These are phyloP conservation scores for Corynorhinus townsendii DNA, from an alignment of 2,113 vertebrate species.

Conservation along the genomic window DNA sequence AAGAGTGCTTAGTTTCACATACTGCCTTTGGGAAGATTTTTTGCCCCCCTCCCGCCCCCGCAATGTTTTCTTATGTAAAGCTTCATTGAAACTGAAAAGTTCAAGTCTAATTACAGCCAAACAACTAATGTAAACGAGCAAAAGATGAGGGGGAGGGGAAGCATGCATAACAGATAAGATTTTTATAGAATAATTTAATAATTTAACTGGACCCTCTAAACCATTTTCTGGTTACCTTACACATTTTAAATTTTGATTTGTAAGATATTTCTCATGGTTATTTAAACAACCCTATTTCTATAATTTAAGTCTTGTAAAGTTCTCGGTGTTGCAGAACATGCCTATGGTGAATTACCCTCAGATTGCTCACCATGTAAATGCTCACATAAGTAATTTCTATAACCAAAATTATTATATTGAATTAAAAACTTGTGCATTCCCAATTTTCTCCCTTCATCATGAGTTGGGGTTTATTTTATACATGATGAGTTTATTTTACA, in stretches of 20 bases:
- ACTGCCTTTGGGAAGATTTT: constrained; percentile 16
- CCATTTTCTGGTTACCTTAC: constrained; percentile 44
- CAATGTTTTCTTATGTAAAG: constrained; percentile 26
- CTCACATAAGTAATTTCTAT: not conserved
- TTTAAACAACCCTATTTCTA: constrained; percentile 26
- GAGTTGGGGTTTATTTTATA: not conserved
- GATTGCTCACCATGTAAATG: not conserved
- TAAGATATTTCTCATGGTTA: constrained; percentile 51
- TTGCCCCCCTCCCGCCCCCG: not conserved
- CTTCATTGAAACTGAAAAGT: constrained; percentile 7
- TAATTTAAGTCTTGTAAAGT: constrained; percentile 42
- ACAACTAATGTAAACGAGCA: constrained; percentile 28
- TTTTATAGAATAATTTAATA: constrained; percentile 38
- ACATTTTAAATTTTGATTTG: constrained; percentile 42
- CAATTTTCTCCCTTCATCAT: not conserved
- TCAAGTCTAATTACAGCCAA: constrained; percentile 43
- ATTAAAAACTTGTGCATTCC: not conserved
- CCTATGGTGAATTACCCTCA: not conserved
- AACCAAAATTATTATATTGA: not conserved
- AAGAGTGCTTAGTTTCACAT: not conserved
- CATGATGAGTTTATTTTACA: not conserved
- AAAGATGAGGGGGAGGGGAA: not conserved
- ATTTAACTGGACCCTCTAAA: constrained; percentile 24
- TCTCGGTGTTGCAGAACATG: not conserved
- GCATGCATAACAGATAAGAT: constrained; percentile 18